A percentile compares a stretch with the other conserved stretches of the same genome.
Evolutionary conservation across 2,113 vertebrate species (phyloP).

Genomic region (Clarias batrachus): DNA sequence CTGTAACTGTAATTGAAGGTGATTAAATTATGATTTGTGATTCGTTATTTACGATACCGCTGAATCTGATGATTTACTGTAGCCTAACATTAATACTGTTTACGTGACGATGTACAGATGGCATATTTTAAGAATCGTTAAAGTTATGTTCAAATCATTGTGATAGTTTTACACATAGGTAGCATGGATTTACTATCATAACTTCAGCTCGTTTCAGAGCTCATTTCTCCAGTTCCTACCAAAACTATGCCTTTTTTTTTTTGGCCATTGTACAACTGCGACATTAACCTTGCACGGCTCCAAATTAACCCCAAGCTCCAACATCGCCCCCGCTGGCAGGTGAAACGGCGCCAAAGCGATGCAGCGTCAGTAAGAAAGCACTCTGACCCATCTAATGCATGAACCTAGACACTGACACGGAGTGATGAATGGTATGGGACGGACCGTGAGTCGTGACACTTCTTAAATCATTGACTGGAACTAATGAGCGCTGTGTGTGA

Average conservation of each 20-base stretch:
- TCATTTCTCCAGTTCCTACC: too few species aligned
- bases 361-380: not conserved
- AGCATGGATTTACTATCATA: not conserved
- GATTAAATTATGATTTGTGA: too few species aligned
- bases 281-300: not conserved
- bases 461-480: not conserved
- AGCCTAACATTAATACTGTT: not conserved
- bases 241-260: not conserved
- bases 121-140: not conserved
- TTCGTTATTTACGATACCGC: too few species aligned
- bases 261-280: not conserved
- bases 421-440: not conserved
- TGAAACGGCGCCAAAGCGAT: not conserved
- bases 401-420: not conserved
- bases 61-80: too few species aligned
- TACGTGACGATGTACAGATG: not conserved
- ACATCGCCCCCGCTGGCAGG: not conserved
- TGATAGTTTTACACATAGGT: not conserved
- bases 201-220: not conserved
- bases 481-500: not conserved
- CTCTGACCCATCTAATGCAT: not conserved
- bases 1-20: too few species aligned
- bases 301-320: not conserved
- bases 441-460: not conserved
- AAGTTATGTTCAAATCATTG: not conserved